phyloP scores from a whole-genome alignment of 2,113 vertebrate genomes.

The Laticauda colubrina region DNA sequence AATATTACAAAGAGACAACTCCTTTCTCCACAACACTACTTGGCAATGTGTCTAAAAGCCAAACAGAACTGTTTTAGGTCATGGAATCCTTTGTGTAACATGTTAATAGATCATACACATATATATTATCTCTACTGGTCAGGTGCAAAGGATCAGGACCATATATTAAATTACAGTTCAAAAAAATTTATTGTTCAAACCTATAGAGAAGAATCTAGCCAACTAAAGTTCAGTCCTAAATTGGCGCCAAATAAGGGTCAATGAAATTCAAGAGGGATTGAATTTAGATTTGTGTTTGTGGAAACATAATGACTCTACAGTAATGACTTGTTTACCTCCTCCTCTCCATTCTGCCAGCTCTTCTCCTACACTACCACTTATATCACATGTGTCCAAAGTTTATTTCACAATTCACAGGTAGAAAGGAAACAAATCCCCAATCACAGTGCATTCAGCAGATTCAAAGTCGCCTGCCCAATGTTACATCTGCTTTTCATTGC shows the following conservation, averaged over 20 bases:
- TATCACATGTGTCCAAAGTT: neutral
- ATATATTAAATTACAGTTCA: neutral
- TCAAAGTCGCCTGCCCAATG: neutral
- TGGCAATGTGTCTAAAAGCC: neutral
- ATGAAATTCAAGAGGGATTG: neutral
- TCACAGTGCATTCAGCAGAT: neutral
- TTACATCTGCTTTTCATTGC: neutral
- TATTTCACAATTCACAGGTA: neutral
- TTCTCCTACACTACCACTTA: neutral
- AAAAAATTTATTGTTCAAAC: neutral
- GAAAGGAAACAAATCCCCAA: neutral
- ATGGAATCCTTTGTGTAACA: neutral
- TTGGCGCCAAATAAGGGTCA: neutral
- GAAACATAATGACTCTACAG: neutral
- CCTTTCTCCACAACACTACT: neutral
- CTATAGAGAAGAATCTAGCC: neutral
- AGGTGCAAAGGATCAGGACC: neutral
- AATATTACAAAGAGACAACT: neutral
- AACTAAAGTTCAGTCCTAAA: neutral
- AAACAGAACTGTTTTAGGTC: neutral
- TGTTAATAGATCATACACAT: too few species aligned
- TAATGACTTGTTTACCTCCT: neutral
- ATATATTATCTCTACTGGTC: neutral
- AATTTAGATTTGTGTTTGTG: neutral
- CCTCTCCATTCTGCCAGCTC: neutral